Conservation (phyloP, 2,888 invertebrate species). For the Lottia gigantea region DNA sequence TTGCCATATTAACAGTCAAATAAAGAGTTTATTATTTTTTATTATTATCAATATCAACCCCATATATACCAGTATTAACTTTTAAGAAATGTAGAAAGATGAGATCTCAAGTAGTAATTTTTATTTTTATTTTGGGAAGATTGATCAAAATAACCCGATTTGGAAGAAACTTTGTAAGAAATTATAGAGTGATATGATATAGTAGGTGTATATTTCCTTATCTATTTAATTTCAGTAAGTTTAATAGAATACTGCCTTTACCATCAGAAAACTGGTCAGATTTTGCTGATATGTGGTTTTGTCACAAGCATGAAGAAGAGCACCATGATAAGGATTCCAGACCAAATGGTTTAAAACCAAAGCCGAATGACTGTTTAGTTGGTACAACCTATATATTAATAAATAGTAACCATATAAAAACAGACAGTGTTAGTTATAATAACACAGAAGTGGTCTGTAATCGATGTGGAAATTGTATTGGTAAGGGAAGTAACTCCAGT, state of each 20-base stretch:
- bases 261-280: slow-evolving; percentile 61
- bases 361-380: slow-evolving; percentile 52
- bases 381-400: slow-evolving; percentile 50
- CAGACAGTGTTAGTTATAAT: slow-evolving; percentile 27
- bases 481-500: slow-evolving; percentile 26
- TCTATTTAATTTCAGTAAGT: slow-evolving; percentile 38
- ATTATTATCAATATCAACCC: too few species aligned
- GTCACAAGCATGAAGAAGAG: slow-evolving; percentile 45
- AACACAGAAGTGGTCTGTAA: slow-evolving; percentile 37
- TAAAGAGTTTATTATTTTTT: too few species aligned
- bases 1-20: too few species aligned
- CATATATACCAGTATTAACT: too few species aligned
- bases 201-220: too few species aligned
- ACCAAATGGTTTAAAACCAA: slow-evolving; percentile 33
- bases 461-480: slow-evolving; percentile 47
- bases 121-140: too few species aligned
- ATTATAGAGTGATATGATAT: too few species aligned
- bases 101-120: too few species aligned
- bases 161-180: too few species aligned
- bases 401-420: slow-evolving; percentile 32
- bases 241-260: slow-evolving; percentile 50
- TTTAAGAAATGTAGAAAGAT: too few species aligned
- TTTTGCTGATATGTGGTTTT: slow-evolving; percentile 60
- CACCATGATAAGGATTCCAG: neutral
- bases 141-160: too few species aligned